These are phyloP conservation scores for Euphydryas editha DNA, from an alignment of 2,888 invertebrate species.

Conservation along the genomic window DNA sequence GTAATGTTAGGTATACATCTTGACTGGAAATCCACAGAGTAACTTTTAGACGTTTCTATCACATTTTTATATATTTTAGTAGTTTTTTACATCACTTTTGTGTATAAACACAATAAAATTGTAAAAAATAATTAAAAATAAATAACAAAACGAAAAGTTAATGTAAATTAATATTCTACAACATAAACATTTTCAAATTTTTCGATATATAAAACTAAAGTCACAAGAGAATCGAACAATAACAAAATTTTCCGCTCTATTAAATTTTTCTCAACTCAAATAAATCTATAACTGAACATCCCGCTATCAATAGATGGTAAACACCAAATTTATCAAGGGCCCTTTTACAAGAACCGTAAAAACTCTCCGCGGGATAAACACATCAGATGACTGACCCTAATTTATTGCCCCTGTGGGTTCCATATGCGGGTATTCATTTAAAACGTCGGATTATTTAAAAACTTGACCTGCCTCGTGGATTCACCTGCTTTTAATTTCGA, in stretches of 20 bases:
- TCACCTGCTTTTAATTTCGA: too few species aligned
- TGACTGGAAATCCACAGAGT: too few species aligned
- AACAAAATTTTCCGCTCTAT: neutral
- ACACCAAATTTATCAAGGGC: conserved; percentile 39
- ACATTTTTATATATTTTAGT: too few species aligned
- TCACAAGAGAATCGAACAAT: too few species aligned
- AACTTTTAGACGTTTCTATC: too few species aligned
- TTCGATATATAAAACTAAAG: neutral
- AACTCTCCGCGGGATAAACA: conserved; percentile 48
- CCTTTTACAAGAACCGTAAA: conserved; percentile 45
- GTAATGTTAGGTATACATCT: too few species aligned
- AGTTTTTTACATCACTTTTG: too few species aligned
- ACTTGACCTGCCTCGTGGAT: neutral
- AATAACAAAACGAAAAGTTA: too few species aligned
- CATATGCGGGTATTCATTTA: conserved; percentile 20
- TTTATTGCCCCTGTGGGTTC: conserved; percentile 44
- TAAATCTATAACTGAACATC: conserved; percentile 17
- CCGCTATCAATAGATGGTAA: conserved; percentile 36
- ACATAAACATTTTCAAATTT: too few species aligned
- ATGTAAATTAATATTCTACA: too few species aligned
- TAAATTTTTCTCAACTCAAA: neutral
- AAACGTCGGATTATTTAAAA: conserved; percentile 32
- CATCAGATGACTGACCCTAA: conserved; percentile 44
- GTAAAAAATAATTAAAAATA: too few species aligned
- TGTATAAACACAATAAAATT: too few species aligned